These are phyloP conservation scores for Crotophaga sulcirostris DNA, from an alignment of 2,113 vertebrate species.

Conservation along the genomic window DNA sequence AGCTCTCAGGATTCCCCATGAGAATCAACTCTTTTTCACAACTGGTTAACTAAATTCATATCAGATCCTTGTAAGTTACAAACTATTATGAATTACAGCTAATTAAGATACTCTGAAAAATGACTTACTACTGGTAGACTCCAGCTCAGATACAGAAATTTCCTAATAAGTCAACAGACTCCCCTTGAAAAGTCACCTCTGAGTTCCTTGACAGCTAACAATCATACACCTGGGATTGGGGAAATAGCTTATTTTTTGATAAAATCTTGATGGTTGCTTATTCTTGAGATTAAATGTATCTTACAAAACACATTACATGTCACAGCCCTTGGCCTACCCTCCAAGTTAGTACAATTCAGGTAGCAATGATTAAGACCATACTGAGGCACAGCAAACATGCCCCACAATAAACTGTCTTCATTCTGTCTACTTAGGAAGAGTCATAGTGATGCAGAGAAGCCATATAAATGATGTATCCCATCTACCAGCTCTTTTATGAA, in stretches of 20 bases:
- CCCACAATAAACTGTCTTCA: neutral
- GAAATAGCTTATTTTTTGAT: neutral
- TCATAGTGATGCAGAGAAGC: neutral
- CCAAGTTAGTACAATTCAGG: neutral
- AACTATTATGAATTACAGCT: neutral
- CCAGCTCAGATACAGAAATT: neutral
- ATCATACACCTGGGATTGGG: neutral
- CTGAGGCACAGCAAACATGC: neutral
- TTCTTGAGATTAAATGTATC: neutral
- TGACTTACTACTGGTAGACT: neutral
- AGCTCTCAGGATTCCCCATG: neutral
- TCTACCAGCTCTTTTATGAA: neutral
- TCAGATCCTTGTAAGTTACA: neutral
- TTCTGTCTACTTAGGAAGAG: neutral
- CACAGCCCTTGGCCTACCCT: neutral
- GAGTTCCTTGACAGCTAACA: neutral
- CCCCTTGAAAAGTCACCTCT: neutral
- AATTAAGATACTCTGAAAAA: neutral
- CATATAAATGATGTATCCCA: neutral
- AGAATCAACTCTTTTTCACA: neutral
- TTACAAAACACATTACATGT: neutral
- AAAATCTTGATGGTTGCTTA: neutral
- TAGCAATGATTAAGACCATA: neutral
- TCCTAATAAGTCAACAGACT: neutral
- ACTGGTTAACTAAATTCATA: neutral